These are phyloP conservation scores for Geotrupes spiniger DNA, from an alignment of 2,888 invertebrate species.

Conservation along the genomic window DNA sequence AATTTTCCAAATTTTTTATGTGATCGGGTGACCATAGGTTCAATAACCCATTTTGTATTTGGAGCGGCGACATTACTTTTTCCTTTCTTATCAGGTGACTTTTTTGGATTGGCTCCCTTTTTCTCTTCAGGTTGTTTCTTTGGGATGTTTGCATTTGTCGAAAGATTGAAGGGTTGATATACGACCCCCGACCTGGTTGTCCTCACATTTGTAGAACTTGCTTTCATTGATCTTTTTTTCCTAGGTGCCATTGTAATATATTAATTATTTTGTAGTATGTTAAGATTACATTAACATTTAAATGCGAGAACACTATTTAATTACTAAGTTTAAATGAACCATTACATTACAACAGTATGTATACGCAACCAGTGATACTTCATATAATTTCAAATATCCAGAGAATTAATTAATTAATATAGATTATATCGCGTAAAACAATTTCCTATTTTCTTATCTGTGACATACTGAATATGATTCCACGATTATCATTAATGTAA, in stretches of 20 bases:
- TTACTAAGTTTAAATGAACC: too few relatives aligned
- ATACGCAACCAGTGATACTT: too few relatives aligned
- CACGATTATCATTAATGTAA: too few relatives aligned
- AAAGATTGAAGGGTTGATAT: slow-evolving; percentile 6
- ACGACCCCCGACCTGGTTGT: slow-evolving; percentile 21
- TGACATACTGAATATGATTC: too few relatives aligned
- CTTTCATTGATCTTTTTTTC: slow-evolving; percentile 25
- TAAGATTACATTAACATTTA: too few relatives aligned
- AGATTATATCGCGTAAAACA: too few relatives aligned
- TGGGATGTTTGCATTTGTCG: background rate
- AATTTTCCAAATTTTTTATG: slow-evolving; percentile 61
- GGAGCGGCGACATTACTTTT: background rate
- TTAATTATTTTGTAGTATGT: too few relatives aligned
- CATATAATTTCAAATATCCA: too few relatives aligned
- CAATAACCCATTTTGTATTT: background rate
- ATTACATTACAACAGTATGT: too few relatives aligned
- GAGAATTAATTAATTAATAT: too few relatives aligned
- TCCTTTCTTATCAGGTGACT: slow-evolving; percentile 5
- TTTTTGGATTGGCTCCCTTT: background rate
- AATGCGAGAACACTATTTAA: too few relatives aligned
- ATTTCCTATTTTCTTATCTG: too few relatives aligned
- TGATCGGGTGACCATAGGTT: slow-evolving; percentile 16
- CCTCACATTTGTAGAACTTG: slow-evolving; percentile 14
- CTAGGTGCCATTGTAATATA: slow-evolving; percentile 24
- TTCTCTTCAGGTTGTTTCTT: slow-evolving; percentile 6